Base-by-base conservation (phyloP, 2,113 vertebrate species). In the Numida meleagris region DNA sequence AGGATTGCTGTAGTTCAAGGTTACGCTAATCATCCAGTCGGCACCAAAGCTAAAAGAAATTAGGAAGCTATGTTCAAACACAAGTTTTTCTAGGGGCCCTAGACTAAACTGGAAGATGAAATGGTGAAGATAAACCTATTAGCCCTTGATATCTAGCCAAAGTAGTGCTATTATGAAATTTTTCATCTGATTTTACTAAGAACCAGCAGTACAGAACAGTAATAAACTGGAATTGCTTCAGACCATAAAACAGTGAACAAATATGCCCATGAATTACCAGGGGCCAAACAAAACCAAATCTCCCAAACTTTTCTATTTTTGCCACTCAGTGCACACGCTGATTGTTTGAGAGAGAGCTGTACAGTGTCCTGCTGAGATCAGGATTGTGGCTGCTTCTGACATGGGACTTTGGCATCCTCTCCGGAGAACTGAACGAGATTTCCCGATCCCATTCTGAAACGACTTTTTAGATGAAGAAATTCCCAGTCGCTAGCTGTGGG, bases 381-480 rank as follows among this genome's bases (percentile, higher is more conserved):
- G 10, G 21, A 76, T 42, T 66, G 59, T 67, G 18, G 17, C 21
- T 81, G 16, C 42, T 90, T 86, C 63, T 74, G 20, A 88, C 36
- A 34, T 10, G 70, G 31, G 21, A 62, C 59, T 53, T 23, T n/a
- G 21, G 24, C 38, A 90, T 43, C 1, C 19, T 55, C 34, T 71
- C 50, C 31, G 40, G 8, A 87, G 11, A 70, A 12, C 15, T 80
- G 57, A n/a, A 76, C 88, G 77, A 45, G 38, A 3, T 2, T 48
- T 89, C 25, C 19, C 48, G 9, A 67, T 71, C 27, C 43, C 73
- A 38, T 46, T 51, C 77, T 84, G 61, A 71, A 94, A 82, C 31
- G 10, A 59, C 19, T 75, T 89, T 79, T 21, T 71, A 70, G 34
- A 90, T 87, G 33, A 89, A 89, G 34, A 61, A 94, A 86, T 72